Percentiles rank a stretch among this genome's conserved stretches.
Evolutionary conservation across 1,140 invertebrate genomes (phyloP).

Genomic region (Druon quercuslanigerum): DNA sequence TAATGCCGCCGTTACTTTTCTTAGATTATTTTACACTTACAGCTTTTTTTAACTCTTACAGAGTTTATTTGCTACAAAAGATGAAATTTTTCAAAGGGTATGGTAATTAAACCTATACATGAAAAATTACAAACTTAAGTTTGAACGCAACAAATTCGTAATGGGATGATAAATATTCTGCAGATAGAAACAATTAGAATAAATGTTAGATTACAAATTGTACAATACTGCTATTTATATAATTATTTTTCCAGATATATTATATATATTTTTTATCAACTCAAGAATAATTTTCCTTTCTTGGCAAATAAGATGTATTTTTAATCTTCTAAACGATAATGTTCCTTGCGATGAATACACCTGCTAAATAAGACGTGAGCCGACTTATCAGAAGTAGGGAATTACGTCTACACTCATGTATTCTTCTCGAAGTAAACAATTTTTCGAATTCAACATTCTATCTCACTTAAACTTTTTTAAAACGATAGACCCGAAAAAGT

Average conservation of each 20-base stretch:
- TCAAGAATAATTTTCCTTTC: background rate
- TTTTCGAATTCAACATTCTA: background rate
- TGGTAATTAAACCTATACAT: background rate
- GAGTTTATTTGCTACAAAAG: slow-evolving; percentile 14
- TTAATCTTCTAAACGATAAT: background rate
- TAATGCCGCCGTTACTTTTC: slow-evolving; percentile 21
- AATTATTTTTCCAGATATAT: no score
- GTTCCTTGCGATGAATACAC: no score
- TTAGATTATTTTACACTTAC: slow-evolving; percentile 18
- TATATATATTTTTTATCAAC: background rate
- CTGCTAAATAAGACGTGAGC: no score
- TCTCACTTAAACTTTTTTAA: background rate
- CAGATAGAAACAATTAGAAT: no score
- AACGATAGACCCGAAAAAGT: background rate
- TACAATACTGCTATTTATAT: no score
- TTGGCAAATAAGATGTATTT: slow-evolving; percentile 16
- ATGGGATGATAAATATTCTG: no score
- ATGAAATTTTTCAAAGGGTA: background rate
- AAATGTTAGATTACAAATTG: no score
- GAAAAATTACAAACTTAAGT: background rate
- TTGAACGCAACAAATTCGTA: background rate
- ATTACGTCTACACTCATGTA: background rate
- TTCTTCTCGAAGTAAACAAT: background rate
- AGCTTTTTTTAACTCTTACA: background rate
- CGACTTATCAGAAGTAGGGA: no score